Evolutionary conservation across 2,113 vertebrate species (phyloP), one percentile per base, ranked within the genome.

Genomic region (Eurystomus gularis): DNA sequence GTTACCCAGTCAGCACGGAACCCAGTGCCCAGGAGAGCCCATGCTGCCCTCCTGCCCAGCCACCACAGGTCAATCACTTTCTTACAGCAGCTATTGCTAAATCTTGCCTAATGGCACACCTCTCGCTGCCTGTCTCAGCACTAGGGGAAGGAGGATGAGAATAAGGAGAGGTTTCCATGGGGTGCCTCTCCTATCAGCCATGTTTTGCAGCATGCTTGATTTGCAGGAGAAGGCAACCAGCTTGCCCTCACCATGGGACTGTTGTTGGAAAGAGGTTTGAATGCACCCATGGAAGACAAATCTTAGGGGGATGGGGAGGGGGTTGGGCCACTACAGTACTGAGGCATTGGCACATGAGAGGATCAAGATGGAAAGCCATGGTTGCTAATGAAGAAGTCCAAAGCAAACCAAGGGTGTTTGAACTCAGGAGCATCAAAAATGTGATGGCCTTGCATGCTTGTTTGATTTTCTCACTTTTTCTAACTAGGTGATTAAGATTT

Each of bases 11-110:
- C 46, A 44, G 42, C 42, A 31, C 1, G 0, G 26, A 52, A 23
- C 49, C 13, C 62, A 13, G 28, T 3, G 2, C 28, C 55, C 4
- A 9, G 0, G 11, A 57, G n/a, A 66, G 7, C 35, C 39, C 11
- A 3, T 2, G 1, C 20, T 66, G 33, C 40, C 60, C n/a, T 66
- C 40, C 46, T 48, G 5, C 19, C 25, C 29, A 35, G 17, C 26
- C 0, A 0, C 14, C 44, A 8, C 25, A 17, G 0, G 10, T 61
- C 37, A 57, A 33, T 5, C 33, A 1, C 62, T 60, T 73, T 65
- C 35, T 81, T 20, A 29, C 21, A 28, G 42, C 0, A 0, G 17
- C 5, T 75, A 13, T 52, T 78, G 19, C 48, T 79, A 16, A 86
- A 55, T 64, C 7, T 19, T 7, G 1, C 21, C 31, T 20, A 7